phyloP scores from a whole-genome alignment of 2,888 invertebrate genomes.

The Acronicta alni region DNA sequence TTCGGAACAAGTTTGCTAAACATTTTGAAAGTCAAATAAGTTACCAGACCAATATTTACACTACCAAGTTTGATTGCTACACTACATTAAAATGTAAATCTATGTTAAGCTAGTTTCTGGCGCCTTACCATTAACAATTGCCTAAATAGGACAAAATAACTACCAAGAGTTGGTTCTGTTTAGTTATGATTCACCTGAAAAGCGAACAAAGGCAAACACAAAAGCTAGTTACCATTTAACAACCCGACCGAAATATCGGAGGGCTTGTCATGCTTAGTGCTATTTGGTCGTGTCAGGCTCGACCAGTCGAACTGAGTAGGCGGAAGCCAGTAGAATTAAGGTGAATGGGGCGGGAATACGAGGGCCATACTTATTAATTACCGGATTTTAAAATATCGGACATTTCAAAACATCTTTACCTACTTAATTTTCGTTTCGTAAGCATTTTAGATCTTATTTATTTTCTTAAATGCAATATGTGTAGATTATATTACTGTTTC shows the following conservation, averaged over 20 bases:
- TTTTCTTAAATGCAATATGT: too few relatives aligned
- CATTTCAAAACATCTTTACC: too few relatives aligned
- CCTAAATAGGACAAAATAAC: slow-evolving; percentile 9
- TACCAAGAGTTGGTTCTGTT: slow-evolving; percentile 13
- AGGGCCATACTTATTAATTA: not conserved
- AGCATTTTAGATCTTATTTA: too few relatives aligned
- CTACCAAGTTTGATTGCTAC: slow-evolving; percentile 7
- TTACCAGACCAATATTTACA: slow-evolving; percentile 31
- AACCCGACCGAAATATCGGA: slow-evolving; percentile 19
- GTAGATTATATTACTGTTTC: too few relatives aligned
- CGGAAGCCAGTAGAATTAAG: slow-evolving; percentile 7
- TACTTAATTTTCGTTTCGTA: too few relatives aligned
- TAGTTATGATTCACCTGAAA: slow-evolving; percentile 19
- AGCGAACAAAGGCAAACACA: slow-evolving; percentile 18
- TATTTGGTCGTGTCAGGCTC: slow-evolving; percentile 12
- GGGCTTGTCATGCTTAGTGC: slow-evolving; percentile 8
- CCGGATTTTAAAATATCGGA: not conserved
- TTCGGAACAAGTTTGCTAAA: slow-evolving; percentile 28
- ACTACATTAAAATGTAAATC: slow-evolving; percentile 22
- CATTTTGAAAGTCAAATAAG: slow-evolving; percentile 20
- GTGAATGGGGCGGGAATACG: not conserved
- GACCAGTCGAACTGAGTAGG: slow-evolving; percentile 2
- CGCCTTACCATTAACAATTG: slow-evolving; percentile 16
- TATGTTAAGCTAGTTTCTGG: slow-evolving; percentile 8
- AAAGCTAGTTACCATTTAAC: slow-evolving; percentile 12